These are phyloP conservation scores for Heliothis virescens DNA, from an alignment of 1,140 invertebrate genomes.

Conservation along the genomic window DNA sequence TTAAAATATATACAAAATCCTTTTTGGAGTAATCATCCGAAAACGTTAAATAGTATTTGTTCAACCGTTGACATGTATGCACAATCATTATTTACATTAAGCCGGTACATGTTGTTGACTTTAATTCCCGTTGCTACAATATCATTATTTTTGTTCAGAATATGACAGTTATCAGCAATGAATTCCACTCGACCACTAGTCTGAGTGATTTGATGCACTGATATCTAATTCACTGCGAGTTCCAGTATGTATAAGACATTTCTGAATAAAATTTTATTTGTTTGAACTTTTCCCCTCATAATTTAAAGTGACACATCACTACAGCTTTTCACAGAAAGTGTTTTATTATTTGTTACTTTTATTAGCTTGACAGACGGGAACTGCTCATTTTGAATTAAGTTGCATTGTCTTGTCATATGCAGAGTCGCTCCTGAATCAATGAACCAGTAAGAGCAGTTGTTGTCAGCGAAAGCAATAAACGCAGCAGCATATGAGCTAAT, in stretches of 20 bases:
- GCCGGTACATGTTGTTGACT: conserved; percentile 54
- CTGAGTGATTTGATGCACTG: conserved; percentile 49
- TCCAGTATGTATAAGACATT: conserved; percentile 61
- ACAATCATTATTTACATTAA: conserved; percentile 9
- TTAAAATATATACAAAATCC: too few relatives aligned
- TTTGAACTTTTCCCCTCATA: neutral
- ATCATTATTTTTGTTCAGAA: conserved; percentile 52
- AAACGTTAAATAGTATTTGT: too few relatives aligned
- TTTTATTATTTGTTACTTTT: conserved; percentile 7
- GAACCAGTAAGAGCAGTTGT: neutral
- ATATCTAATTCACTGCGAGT: conserved; percentile 56
- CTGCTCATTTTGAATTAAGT: neutral
- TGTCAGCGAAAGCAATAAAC: neutral
- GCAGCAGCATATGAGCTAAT: too few relatives aligned
- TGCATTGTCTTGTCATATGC: neutral
- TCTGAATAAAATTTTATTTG: conserved; percentile 18
- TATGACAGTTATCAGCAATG: conserved; percentile 52
- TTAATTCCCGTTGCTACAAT: conserved; percentile 52
- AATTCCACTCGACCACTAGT: conserved; percentile 46
- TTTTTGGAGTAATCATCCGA: too few relatives aligned
- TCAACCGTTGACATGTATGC: conserved; percentile 36
- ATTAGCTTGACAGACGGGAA: too few relatives aligned
- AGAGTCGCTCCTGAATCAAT: neutral
- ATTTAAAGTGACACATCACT: neutral
- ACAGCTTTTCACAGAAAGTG: neutral